phyloP scores from a whole-genome alignment of 2,888 invertebrate genomes.

The Meandrusa payeni region DNA sequence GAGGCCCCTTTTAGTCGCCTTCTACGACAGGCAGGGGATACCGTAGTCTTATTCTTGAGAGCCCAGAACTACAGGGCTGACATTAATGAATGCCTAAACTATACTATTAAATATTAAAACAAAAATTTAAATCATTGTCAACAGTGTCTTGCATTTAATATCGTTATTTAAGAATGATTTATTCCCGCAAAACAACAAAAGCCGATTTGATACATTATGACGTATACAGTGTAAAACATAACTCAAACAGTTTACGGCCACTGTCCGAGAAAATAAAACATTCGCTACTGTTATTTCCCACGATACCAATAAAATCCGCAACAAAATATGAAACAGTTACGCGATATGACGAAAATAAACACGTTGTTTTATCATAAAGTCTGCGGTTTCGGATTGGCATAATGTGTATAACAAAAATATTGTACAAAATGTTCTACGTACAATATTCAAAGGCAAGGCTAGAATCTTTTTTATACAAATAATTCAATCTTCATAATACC shows the following conservation, averaged over 20 bases:
- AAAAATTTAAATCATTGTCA: too few species aligned
- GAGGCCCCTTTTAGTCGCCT: too few species aligned
- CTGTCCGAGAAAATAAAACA: conserved; percentile 26
- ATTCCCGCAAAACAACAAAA: not conserved
- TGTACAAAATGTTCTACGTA: conserved; percentile 4
- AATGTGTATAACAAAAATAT: not conserved
- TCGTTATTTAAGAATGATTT: too few species aligned
- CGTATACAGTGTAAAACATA: conserved; percentile 18
- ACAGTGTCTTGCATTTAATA: too few species aligned
- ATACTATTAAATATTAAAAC: too few species aligned
- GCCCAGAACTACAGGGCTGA: too few species aligned
- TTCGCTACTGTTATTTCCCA: conserved; percentile 40
- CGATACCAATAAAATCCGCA: conserved; percentile 42
- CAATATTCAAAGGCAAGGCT: not conserved
- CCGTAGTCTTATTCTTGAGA: too few species aligned
- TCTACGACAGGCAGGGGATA: too few species aligned
- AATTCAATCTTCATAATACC: too few species aligned
- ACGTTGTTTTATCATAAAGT: conserved; percentile 25
- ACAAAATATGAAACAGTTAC: conserved; percentile 33
- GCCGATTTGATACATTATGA: conserved; percentile 17
- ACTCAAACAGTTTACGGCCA: conserved; percentile 20
- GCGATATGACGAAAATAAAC: conserved; percentile 38
- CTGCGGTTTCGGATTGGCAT: conserved; percentile 11
- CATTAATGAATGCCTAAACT: too few species aligned
- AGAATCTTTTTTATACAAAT: too few species aligned